Conservation (phyloP, 2,113 vertebrate genomes). For the Ornithorhynchus anatinus region DNA sequence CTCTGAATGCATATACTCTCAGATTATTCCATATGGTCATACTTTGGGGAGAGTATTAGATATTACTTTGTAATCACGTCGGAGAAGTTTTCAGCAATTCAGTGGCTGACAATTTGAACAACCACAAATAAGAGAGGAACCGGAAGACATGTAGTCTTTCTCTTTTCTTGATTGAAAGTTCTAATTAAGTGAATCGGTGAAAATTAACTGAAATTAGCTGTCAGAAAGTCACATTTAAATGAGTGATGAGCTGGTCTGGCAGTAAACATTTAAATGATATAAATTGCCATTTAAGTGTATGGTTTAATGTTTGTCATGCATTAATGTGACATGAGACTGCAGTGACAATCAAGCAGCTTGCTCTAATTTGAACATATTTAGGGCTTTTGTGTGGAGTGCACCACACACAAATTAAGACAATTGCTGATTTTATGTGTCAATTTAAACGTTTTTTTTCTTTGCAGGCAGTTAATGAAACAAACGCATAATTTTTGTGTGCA, state of each 20-base stretch:
- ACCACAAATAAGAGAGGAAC: constrained; percentile 67
- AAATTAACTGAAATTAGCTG: constrained; percentile 99
- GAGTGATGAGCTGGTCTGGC: constrained; percentile 89
- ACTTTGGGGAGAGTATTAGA: constrained; percentile 8
- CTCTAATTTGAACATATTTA: constrained; percentile 99
- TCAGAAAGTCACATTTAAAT: constrained; percentile 98
- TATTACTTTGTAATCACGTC: constrained; percentile 56
- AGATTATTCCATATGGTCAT: constrained; percentile 32
- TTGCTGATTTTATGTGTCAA: constrained; percentile 93
- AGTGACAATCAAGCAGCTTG: constrained; percentile 98
- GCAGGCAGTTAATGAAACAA: constrained; percentile 86
- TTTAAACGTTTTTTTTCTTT: constrained; percentile 79
- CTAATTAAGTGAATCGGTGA: constrained; percentile 96
- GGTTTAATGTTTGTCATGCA: constrained; percentile 99
- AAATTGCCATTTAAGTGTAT: constrained; percentile 99
- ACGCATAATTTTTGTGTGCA: constrained; percentile 69
- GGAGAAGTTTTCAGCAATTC: constrained; percentile 60
- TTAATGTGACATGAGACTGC: constrained; percentile 98
- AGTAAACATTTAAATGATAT: constrained; percentile 99
- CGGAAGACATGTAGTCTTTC: constrained; percentile 69
- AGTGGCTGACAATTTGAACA: constrained; percentile 62
- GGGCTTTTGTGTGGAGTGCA: constrained; percentile 90
- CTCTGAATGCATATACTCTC: constrained; percentile 22
- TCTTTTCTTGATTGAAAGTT: constrained; percentile 89
- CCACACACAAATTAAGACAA: constrained; percentile 97